Conservation (phyloP, 2,113 vertebrate genomes). For the Puntigrus tetrazona region DNA sequence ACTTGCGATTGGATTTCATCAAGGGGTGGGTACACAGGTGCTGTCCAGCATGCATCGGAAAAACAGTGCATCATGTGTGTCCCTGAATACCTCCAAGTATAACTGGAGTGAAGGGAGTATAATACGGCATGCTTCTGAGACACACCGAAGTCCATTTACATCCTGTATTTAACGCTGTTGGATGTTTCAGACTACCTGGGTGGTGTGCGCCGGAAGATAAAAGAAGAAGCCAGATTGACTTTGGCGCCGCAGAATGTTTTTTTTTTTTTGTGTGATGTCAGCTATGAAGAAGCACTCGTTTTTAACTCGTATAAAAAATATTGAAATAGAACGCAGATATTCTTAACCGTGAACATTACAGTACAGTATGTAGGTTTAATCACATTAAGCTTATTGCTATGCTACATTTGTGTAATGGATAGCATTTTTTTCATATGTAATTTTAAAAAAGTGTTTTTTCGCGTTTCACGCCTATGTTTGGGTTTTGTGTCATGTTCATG, state of each 20-base stretch:
- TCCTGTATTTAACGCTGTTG: neutral
- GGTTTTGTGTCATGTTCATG: too few relatives aligned
- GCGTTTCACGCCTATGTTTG: too few relatives aligned
- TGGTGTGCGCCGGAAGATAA: neutral
- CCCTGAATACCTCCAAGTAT: neutral
- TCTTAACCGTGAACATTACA: too few relatives aligned
- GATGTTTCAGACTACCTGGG: neutral
- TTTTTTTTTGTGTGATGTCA: too few relatives aligned
- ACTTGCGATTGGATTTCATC: neutral
- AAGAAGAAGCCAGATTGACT: neutral
- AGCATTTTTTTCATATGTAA: neutral
- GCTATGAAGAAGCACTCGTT: too few relatives aligned
- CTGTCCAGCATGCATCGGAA: neutral
- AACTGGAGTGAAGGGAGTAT: neutral
- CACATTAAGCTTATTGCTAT: neutral
- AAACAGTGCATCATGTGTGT: neutral
- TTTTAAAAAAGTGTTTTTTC: neutral
- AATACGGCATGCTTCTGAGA: neutral
- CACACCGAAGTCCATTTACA: neutral
- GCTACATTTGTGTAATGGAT: neutral
- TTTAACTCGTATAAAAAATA: too few relatives aligned
- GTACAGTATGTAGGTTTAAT: too few relatives aligned
- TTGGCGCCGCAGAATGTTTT: too few relatives aligned
- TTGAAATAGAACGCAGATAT: too few relatives aligned
- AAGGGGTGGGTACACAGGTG: neutral